Conservation (phyloP, 2,797 vertebrate species). For the Lateolabrax maculatus region DNA sequence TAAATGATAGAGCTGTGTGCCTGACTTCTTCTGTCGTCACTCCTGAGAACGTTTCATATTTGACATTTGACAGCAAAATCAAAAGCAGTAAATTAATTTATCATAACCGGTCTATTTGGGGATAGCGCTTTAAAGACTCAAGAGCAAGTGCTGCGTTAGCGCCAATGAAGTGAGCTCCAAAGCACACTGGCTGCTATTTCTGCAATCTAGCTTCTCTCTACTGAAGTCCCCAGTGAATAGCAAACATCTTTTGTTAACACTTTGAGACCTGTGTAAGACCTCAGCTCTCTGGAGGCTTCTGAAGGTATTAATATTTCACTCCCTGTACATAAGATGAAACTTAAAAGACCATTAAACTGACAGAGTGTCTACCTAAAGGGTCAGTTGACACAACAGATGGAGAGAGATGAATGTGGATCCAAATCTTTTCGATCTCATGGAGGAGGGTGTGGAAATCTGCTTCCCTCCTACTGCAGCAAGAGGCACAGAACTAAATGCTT, state of each 20-base stretch:
- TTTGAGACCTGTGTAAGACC: slow-evolving; percentile 39
- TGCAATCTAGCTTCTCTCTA: slow-evolving; percentile 39
- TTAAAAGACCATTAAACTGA: slow-evolving; percentile 52
- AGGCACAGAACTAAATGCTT: not conserved
- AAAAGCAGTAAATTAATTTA: slow-evolving; percentile 41
- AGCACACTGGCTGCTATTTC: slow-evolving; percentile 45
- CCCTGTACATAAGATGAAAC: slow-evolving; percentile 40
- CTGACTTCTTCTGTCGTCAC: slow-evolving; percentile 23
- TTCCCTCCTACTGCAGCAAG: slow-evolving; percentile 14
- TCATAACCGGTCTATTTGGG: slow-evolving; percentile 35
- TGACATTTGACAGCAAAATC: slow-evolving; percentile 45
- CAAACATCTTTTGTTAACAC: slow-evolving; percentile 67
- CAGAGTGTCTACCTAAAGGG: slow-evolving; percentile 51
- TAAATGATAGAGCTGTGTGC: slow-evolving; percentile 8
- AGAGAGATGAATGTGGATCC: slow-evolving; percentile 35
- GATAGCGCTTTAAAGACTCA: slow-evolving; percentile 44
- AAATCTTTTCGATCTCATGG: slow-evolving; percentile 29
- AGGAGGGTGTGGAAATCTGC: slow-evolving; percentile 35
- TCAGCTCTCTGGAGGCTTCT: slow-evolving; percentile 27
- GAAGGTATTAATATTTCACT: slow-evolving; percentile 65
- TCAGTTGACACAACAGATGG: slow-evolving; percentile 55
- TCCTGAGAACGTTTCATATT: slow-evolving; percentile 20
- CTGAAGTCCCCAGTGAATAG: slow-evolving; percentile 50
- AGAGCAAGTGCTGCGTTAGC: slow-evolving; percentile 24
- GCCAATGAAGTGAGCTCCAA: slow-evolving; percentile 24